phyloP scores from a whole-genome alignment of 2,888 invertebrate species.

The Hermaeophaga mercurialis region DNA sequence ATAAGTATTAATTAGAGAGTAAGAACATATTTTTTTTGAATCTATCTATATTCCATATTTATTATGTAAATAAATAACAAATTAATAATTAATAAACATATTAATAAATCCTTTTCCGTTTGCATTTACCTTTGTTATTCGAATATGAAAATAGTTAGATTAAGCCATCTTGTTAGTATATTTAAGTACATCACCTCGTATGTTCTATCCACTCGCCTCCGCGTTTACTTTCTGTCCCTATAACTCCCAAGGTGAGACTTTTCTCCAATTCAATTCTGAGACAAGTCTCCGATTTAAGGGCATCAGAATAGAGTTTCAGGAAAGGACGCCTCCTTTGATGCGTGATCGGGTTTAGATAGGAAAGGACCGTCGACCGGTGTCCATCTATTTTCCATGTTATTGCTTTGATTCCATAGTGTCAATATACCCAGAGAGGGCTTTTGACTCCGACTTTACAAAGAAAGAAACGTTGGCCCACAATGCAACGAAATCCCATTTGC shows the following conservation, averaged over 20 bases:
- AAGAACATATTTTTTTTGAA: no score
- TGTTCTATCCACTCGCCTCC: neutral
- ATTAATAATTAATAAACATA: no score
- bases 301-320: slow-evolving; percentile 24
- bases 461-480: slow-evolving; percentile 47
- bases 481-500: slow-evolving; percentile 40
- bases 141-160: no score
- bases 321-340: slow-evolving; percentile 45
- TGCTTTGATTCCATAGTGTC: slow-evolving; percentile 55
- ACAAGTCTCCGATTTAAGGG: slow-evolving; percentile 24
- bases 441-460: slow-evolving; percentile 47
- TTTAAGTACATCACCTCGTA: no score
- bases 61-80: no score
- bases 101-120: no score
- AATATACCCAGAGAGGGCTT: slow-evolving; percentile 49
- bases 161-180: no score
- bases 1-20: no score
- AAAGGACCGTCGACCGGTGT: slow-evolving; percentile 43
- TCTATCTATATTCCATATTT: no score
- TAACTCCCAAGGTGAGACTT: slow-evolving; percentile 19
- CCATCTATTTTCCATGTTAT: slow-evolving; percentile 58
- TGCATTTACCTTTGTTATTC: no score
- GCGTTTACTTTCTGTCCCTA: slow-evolving; percentile 9
- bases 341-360: slow-evolving; percentile 48
- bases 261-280: slow-evolving; percentile 26